Conservation (phyloP, 2,113 vertebrate genomes). For the Gopherus flavomarginatus region DNA sequence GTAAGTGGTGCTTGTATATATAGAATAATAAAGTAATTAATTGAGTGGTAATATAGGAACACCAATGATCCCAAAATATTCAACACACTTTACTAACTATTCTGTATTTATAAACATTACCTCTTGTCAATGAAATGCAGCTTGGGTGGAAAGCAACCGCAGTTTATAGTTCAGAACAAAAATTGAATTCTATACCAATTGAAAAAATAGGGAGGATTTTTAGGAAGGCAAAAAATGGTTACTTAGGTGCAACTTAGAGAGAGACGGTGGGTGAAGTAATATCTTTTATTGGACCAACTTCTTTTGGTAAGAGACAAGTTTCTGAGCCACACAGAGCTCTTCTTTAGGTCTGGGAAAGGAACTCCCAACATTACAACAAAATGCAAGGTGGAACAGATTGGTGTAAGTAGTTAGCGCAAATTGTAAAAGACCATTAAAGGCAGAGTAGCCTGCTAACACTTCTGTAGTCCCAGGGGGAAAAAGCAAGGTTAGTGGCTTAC, state of each 20-base stretch:
- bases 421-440: no score
- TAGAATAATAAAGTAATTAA: conserved; percentile 17
- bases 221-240: neutral
- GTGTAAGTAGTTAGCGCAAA: no score
- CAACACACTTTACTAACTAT: neutral
- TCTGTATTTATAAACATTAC: neutral
- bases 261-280: no score
- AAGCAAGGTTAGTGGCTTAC: no score
- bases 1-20: conserved; percentile 13
- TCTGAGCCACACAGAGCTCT: no score
- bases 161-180: neutral
- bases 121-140: neutral
- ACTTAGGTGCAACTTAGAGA: neutral
- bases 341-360: no score
- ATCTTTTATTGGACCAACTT: no score
- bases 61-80: neutral
- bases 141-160: neutral
- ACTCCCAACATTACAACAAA: no score
- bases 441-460: no score
- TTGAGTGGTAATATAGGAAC: neutral
- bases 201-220: neutral
- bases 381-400: no score
- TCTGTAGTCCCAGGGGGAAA: no score
- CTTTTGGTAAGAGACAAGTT: no score
- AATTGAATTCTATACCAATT: neutral